These are phyloP conservation scores for Chaetophractus vellerosus DNA, from an alignment of 2,797 vertebrate species.

Conservation along the genomic window DNA sequence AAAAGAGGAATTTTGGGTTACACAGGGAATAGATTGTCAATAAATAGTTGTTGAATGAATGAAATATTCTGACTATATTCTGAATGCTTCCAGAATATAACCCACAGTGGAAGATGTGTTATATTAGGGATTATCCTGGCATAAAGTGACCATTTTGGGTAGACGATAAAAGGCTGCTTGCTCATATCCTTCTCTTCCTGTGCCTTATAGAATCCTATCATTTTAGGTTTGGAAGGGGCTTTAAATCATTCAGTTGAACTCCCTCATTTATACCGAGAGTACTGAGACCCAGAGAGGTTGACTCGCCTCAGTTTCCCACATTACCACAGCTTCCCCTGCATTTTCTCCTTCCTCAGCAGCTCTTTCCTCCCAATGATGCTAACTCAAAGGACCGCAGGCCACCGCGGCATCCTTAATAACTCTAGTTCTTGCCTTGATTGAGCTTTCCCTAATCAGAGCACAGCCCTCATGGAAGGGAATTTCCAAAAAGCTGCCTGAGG, in stretches of 20 bases:
- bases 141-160: neutral
- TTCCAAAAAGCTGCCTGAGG: slow-evolving; percentile 85
- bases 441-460: slow-evolving; percentile 84
- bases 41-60: neutral
- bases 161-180: neutral
- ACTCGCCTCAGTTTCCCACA: slow-evolving; percentile 22
- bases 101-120: neutral
- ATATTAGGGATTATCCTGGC: neutral
- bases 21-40: neutral
- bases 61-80: neutral
- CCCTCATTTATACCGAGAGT: neutral
- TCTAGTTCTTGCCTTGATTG: slow-evolving; percentile 83
- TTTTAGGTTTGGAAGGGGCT: neutral
- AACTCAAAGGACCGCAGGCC: slow-evolving; percentile 73
- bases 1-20: neutral
- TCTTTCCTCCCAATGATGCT: neutral
- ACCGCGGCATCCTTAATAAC: slow-evolving; percentile 76
- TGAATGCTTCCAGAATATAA: neutral
- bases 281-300: neutral
- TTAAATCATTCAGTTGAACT: neutral
- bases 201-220: neutral
- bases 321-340: neutral
- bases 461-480: slow-evolving; percentile 74
- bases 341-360: slow-evolving; percentile 15
- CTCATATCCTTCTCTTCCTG: neutral